These are phyloP conservation scores for Nyctibius bracteatus DNA, from an alignment of 2,113 vertebrate species.

Conservation along the genomic window DNA sequence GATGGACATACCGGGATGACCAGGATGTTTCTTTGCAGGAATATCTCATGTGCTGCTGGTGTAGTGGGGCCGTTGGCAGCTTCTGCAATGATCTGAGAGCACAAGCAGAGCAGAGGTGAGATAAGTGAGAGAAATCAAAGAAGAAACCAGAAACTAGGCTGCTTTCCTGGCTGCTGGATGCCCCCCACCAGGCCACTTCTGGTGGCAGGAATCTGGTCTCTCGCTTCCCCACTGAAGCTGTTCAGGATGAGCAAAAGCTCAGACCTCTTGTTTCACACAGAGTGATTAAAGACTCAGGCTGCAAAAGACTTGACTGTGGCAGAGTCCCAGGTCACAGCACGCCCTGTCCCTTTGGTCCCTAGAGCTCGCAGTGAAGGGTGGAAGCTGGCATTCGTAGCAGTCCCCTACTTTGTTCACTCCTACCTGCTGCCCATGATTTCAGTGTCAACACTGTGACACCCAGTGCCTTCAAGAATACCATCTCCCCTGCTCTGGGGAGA, in stretches of 20 bases:
- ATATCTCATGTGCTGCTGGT: conserved; percentile 85
- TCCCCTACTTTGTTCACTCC: neutral
- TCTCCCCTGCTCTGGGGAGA: neutral
- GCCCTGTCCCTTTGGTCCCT: neutral
- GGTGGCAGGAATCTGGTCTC: neutral
- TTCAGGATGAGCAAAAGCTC: neutral
- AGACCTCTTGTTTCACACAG: neutral
- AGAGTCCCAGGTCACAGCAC: neutral
- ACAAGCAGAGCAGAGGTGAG: neutral
- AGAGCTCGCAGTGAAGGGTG: neutral
- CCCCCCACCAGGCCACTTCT: neutral
- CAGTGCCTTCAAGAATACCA: neutral
- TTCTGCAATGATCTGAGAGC: conserved; percentile 84
- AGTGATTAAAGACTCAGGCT: neutral
- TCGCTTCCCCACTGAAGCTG: neutral
- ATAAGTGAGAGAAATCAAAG: neutral
- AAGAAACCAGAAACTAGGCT: neutral
- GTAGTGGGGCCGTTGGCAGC: conserved; percentile 87
- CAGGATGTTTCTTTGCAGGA: conserved; percentile 88
- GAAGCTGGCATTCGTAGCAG: neutral
- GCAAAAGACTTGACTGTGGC: neutral
- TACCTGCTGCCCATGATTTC: neutral
- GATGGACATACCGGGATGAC: conserved; percentile 81
- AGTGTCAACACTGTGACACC: neutral
- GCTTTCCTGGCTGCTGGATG: neutral